Conservation (phyloP, 30 jellyfish, hydroid and myxozoan species). For the Chironex yamaguchii region DNA sequence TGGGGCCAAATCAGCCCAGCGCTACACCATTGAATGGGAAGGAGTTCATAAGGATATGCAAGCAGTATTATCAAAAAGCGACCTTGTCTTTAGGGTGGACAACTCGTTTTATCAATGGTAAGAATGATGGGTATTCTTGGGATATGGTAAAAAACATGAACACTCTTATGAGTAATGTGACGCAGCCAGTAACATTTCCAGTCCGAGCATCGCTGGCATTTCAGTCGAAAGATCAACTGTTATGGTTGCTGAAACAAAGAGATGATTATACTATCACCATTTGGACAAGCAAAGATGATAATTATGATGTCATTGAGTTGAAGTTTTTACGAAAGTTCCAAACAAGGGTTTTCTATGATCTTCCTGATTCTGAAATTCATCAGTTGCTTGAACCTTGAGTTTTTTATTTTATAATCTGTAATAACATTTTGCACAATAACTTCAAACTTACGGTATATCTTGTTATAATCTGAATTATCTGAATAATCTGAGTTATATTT, state of each 20-base stretch:
- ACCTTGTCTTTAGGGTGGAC: slow-evolving; percentile 96
- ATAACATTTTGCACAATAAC: no score
- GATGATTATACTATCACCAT: slow-evolving; percentile 72
- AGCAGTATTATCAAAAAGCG: background rate
- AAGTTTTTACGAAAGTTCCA: slow-evolving; percentile 62
- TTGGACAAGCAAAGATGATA: slow-evolving; percentile 85
- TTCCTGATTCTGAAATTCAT: slow-evolving; percentile 66
- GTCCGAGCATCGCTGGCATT: slow-evolving; percentile 91
- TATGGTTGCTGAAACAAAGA: slow-evolving; percentile 70
- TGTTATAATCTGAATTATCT: no score
- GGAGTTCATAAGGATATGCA: slow-evolving; percentile 33
- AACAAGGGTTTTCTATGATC: slow-evolving; percentile 73
- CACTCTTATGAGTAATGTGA: slow-evolving; percentile 8
- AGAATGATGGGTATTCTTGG: slow-evolving; percentile 82
- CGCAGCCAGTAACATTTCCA: slow-evolving; percentile 83
- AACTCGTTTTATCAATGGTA: slow-evolving; percentile 18
- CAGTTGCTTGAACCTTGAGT: background rate
- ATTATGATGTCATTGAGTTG: slow-evolving; percentile 54
- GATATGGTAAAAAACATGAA: slow-evolving; percentile 82
- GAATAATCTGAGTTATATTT: no score
- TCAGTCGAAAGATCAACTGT: slow-evolving; percentile 65
- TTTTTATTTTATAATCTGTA: no score
- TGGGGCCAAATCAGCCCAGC: slow-evolving; percentile 86
- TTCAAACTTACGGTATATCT: no score
- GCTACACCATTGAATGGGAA: slow-evolving; percentile 77